These are phyloP conservation scores for Hypselothyrea guttata DNA, from an alignment of 2,888 invertebrate species.

Conservation along the genomic window DNA sequence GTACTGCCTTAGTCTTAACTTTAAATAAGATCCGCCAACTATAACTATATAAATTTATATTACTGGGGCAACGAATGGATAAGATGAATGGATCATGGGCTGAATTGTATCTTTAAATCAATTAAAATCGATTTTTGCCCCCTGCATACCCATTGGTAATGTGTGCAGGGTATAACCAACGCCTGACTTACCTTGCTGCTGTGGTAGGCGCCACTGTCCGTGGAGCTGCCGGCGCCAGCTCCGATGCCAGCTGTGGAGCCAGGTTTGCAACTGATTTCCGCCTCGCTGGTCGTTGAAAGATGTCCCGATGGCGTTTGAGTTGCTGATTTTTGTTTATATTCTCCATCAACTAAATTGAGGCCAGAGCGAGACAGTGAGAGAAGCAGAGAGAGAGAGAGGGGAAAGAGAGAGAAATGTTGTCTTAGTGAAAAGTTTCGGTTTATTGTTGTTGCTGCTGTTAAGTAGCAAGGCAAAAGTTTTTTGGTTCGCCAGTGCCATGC, in stretches of 20 bases:
- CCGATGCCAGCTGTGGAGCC: slow-evolving; percentile 71
- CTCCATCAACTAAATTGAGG: slow-evolving; percentile 84
- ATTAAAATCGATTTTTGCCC: no score
- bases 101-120: no score
- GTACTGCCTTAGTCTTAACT: no score
- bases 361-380: slow-evolving; percentile 3
- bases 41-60: no score
- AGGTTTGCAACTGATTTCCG: slow-evolving; percentile 82
- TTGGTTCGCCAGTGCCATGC: slow-evolving; percentile 22
- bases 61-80: no score
- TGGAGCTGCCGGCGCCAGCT: slow-evolving; percentile 52
- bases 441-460: slow-evolving; percentile 49
- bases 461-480: slow-evolving; percentile 61
- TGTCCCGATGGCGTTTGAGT: slow-evolving; percentile 86
- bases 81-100: no score
- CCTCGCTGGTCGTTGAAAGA: slow-evolving; percentile 82
- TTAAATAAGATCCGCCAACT: no score
- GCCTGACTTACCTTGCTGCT: slow-evolving; percentile 78
- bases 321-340: slow-evolving; percentile 88
- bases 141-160: slow-evolving; percentile 2
- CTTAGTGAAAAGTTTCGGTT: slow-evolving; percentile 60
- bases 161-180: no score
- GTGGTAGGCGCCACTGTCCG: slow-evolving; percentile 76
- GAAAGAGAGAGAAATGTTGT: slow-evolving; percentile 34
- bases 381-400: slow-evolving; percentile 2